Evolutionary conservation across 1,140 invertebrate species (phyloP), one percentile per base, ranked within the genome.

Genomic region (Mya arenaria): DNA sequence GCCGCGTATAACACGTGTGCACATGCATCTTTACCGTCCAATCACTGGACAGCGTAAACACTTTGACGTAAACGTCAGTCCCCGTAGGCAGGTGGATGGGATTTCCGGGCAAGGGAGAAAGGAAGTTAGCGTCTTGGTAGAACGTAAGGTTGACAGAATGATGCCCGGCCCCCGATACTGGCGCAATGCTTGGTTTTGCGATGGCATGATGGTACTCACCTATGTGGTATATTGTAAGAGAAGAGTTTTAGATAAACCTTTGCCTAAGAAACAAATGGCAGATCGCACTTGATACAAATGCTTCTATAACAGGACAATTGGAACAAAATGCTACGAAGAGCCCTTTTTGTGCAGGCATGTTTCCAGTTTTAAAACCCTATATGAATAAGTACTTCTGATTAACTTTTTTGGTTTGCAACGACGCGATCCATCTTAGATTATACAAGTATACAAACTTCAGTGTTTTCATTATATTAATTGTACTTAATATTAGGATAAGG

Each of bases 1-100:
- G 68, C 36, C 36, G 52, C 37, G 68, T 72, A 32, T 55, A 72
- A 30, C 68, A 72, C 8, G 41, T 72, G 25, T 72, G 25, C 19
- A 56, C 44, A 5, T 32, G 28, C 68, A 72, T 72, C 23, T 55
- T 52, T 8, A 72, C 23, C 28, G 41, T 55, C 68, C 68, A 72
- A 32, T 72, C 68, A 55, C 44, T n/a, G 4, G 44, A 28, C 1
- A 30, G 32, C 5, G 44, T 72, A 34, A 30, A 72, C 3, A 72
- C 44, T 34, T 72, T 72, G 4, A 72, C 68, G 19, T 72, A 72
- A 4, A 72, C 68, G 4, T 72, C 36, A 4, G 25, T 25, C 4
- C 68, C 68, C 1, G 56, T 30, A 1, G 44, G 8, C 4, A 72
- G 44, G 68, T 52, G 44, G 15, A 72, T 4, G 10, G 68, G 68